Conservation (phyloP, 2,888 invertebrate species). For the Athalia cordata region DNA sequence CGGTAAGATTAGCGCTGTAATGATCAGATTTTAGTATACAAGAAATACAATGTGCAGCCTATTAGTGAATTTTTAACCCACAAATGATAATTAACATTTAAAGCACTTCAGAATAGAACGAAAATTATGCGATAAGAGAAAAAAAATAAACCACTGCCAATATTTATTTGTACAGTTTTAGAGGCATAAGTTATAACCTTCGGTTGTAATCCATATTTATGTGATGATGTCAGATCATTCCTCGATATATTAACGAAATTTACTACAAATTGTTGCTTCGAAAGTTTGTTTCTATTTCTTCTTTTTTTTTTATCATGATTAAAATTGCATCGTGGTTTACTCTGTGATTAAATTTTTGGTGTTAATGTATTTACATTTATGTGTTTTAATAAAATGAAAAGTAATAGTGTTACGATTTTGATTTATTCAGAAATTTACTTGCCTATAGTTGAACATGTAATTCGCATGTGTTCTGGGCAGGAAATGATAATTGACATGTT, state of each 20-base stretch:
- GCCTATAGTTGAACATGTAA: neutral
- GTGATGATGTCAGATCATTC: neutral
- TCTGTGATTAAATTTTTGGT: conserved; percentile 6
- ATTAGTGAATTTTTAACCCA: neutral
- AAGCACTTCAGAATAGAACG: conserved; percentile 4
- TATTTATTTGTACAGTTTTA: conserved; percentile 38
- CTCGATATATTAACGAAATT: neutral
- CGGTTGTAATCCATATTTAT: neutral
- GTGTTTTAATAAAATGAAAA: conserved; percentile 22
- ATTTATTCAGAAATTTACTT: neutral
- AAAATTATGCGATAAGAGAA: conserved; percentile 7
- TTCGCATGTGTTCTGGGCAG: no score
- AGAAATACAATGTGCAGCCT: conserved; percentile 16
- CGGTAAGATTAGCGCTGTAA: neutral
- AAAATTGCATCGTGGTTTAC: conserved; percentile 1
- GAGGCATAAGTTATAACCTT: neutral
- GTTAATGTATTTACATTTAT: conserved; percentile 2
- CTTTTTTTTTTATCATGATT: neutral
- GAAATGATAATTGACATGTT: no score
- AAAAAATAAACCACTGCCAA: conserved; percentile 24
- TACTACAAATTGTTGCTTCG: neutral
- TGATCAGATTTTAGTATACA: neutral
- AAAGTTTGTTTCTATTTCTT: neutral
- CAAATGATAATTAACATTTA: neutral
- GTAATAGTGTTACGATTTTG: conserved; percentile 17